Conservation (phyloP, 2,888 invertebrate species). For the Pantelozetes paolii region DNA sequence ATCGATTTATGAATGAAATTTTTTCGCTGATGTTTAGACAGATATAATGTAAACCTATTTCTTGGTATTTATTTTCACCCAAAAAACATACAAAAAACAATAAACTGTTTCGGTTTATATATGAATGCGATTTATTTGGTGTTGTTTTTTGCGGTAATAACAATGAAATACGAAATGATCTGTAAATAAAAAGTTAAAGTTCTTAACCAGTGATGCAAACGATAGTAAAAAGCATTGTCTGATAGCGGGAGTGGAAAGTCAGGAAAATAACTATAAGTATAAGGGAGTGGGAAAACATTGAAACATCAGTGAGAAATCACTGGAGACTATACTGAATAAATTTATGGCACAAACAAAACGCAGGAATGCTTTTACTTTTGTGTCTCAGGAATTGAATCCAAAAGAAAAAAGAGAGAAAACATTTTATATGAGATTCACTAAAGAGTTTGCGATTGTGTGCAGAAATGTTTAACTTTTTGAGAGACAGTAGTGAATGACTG, state of each 20-base stretch:
- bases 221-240: conserved; percentile 27
- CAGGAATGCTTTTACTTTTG: conserved; percentile 17
- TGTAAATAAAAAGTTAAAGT: conserved; percentile 22
- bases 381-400: background rate
- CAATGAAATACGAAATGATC: conserved; percentile 32
- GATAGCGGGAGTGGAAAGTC: background rate
- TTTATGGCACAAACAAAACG: background rate
- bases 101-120: too few species aligned
- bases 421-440: background rate
- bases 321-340: conserved; percentile 8
- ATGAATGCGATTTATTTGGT: too few species aligned
- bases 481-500: background rate
- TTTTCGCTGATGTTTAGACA: too few species aligned
- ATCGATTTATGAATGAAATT: too few species aligned
- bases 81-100: too few species aligned
- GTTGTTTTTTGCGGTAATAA: conserved; percentile 19
- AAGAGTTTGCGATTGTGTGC: background rate
- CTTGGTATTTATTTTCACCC: too few species aligned
- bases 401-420: background rate
- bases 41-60: too few species aligned
- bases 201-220: conserved; percentile 5
- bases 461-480: background rate
- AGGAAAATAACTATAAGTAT: background rate
- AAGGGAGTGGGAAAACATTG: background rate
- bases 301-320: conserved; percentile 10